Evolutionary conservation across 1,140 invertebrate genomes (phyloP).

Genomic region (Telenomus remus): DNA sequence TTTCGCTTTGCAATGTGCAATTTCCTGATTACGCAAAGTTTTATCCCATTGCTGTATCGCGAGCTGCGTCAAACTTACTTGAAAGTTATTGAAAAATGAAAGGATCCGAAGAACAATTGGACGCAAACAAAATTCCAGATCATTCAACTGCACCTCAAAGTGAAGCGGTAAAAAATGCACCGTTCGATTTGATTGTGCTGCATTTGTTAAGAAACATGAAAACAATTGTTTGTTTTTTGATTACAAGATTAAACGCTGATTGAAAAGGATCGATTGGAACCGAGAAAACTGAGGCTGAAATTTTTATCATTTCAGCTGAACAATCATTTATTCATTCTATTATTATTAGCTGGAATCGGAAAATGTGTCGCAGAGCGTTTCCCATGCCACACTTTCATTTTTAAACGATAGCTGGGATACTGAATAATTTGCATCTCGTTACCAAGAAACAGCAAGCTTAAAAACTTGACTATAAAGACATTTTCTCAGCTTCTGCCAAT

Average conservation of each 20-base stretch:
- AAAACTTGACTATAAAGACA: slow-evolving; percentile 5
- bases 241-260: too few species aligned
- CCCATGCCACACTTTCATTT: slow-evolving; percentile 25
- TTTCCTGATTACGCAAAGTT: slow-evolving; percentile 55
- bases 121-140: background rate
- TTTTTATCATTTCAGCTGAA: background rate
- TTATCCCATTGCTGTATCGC: slow-evolving; percentile 36
- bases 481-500: slow-evolving; percentile 4
- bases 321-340: slow-evolving; percentile 4
- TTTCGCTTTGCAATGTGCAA: slow-evolving; percentile 52
- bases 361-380: slow-evolving; percentile 9
- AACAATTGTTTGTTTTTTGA: too few species aligned
- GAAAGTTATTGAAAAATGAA: slow-evolving; percentile 35
- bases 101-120: slow-evolving; percentile 4
- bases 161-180: too few species aligned
- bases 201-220: too few species aligned
- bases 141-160: too few species aligned
- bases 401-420: slow-evolving; percentile 3
- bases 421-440: slow-evolving; percentile 3
- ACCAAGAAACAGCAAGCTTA: background rate
- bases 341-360: slow-evolving; percentile 13
- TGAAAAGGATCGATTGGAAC: too few species aligned
- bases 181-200: too few species aligned
- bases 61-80: slow-evolving; percentile 24
- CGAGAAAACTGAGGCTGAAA: too few species aligned